phyloP scores from a whole-genome alignment of 2,797 vertebrate genomes.

The Sparus aurata region DNA sequence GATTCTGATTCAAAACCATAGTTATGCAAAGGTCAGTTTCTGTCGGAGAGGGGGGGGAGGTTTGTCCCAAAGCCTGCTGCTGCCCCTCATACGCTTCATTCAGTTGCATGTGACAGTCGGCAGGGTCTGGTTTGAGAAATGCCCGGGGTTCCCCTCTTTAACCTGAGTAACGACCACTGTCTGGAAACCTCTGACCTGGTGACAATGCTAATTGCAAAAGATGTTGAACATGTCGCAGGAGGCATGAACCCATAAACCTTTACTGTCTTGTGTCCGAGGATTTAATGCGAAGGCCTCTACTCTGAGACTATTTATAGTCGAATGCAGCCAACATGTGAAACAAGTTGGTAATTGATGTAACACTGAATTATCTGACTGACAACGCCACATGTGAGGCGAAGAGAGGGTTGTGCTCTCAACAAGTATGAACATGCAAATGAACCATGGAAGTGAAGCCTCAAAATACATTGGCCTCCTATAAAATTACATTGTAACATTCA shows the following conservation, averaged over 20 bases:
- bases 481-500: slow-evolving; percentile 47
- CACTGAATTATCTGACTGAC: slow-evolving; percentile 46
- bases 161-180: slow-evolving; percentile 23
- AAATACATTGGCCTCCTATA: slow-evolving; percentile 47
- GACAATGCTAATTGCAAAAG: slow-evolving; percentile 35
- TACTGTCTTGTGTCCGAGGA: slow-evolving; percentile 10
- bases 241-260: slow-evolving; percentile 37
- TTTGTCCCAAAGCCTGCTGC: too few relatives aligned
- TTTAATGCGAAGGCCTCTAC: slow-evolving; percentile 1
- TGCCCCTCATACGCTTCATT: too few relatives aligned
- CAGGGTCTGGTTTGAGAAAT: too few relatives aligned
- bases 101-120: too few relatives aligned
- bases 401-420: background rate
- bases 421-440: slow-evolving; percentile 51
- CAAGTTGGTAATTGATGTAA: background rate
- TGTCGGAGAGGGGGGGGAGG: too few relatives aligned
- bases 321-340: slow-evolving; percentile 22
- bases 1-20: too few relatives aligned
- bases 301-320: background rate
- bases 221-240: slow-evolving; percentile 16
- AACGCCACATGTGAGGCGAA: slow-evolving; percentile 33
- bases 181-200: slow-evolving; percentile 57
- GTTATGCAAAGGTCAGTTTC: too few relatives aligned
- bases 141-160: background rate
- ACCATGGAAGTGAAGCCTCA: slow-evolving; percentile 27